Base-by-base conservation (phyloP, 2,888 invertebrate species). In the Sepioteuthis lessoniana region DNA sequence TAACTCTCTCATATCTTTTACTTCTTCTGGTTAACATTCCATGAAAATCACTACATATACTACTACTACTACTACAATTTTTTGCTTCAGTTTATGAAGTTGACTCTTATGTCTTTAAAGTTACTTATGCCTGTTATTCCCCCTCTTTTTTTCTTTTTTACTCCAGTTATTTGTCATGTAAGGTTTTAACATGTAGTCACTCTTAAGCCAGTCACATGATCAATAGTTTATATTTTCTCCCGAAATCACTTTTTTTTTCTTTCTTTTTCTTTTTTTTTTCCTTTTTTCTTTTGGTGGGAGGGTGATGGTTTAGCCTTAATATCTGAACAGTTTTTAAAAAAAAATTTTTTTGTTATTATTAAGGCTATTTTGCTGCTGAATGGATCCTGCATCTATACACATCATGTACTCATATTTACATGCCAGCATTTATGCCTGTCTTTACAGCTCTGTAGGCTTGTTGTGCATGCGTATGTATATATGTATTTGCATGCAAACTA, bases 401-500 rank as follows among this genome's bases (percentile, higher is more conserved):
- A 76, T 76, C 76, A 76, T 60, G 60, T 60, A 60, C 60, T 28
- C 28, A 31, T 31, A 31, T 31, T 76, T 76, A 13, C n/a, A n/a
- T n/a, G 21, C 76, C 3, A 13, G 76, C 76, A 76, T 76, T 76
- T 76, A 76, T n/a, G 0, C 76, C n/a, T 76, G n/a, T 10, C n/a
- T 76, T 76, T 76, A 76, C 76, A 76, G 3, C n/a, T 42, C 42
- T 76, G 19, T n/a, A n/a, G 76, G n/a, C 31, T 13, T 76, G 3
- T 76, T 13, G n/a, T n/a, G n/a, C 76, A 76, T 76, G n/a, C 19
- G n/a, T 76, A n/a, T 76, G n/a, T 76, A n/a, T n/a, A 76, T 55
- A 55, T 55, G 50, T 76, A 76, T 76, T 76, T n/a, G 76, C n/a
- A 76, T 76, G 76, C 76, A 76, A n/a, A 76, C 76, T 76, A 76